Percentiles rank a stretch among this genome's conserved stretches.
Evolutionary conservation across 2,113 vertebrate genomes (phyloP).

Genomic region (Nanorana parkeri): DNA sequence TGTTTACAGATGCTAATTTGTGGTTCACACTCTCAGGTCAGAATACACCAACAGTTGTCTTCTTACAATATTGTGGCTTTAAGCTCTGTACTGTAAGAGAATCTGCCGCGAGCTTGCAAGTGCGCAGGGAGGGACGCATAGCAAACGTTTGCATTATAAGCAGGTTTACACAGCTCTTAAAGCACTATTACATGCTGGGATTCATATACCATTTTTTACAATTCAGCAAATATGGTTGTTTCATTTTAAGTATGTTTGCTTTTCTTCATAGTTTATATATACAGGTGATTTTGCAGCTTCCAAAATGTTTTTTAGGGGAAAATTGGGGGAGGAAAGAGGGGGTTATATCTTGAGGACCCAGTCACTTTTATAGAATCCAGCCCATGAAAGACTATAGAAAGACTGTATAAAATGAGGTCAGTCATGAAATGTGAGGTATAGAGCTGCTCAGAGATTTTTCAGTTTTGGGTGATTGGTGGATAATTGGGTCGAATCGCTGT

Average conservation of each 20-base stretch:
- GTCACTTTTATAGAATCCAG: no score
- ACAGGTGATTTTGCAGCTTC: no score
- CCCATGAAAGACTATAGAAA: no score
- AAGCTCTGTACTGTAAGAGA: background rate
- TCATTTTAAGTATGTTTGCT: background rate
- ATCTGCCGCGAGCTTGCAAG: background rate
- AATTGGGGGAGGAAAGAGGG: no score
- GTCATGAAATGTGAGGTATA: no score
- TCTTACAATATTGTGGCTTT: background rate
- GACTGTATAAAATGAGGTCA: no score
- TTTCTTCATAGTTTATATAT: background rate
- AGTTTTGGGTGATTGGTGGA: no score
- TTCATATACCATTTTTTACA: no score
- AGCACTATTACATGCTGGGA: background rate
- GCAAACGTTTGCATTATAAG: background rate
- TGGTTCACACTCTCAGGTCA: slow-evolving; percentile 34
- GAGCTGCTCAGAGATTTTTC: no score
- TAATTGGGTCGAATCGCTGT: no score
- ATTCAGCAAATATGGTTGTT: background rate
- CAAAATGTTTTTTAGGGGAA: no score
- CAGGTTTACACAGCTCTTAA: background rate
- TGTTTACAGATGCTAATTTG: background rate
- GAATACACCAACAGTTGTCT: slow-evolving; percentile 23
- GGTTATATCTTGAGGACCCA: no score
- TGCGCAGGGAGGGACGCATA: background rate